Evolutionary conservation across 1,140 invertebrate species (phyloP), one percentile per base, ranked within the genome.

Genomic region (Lucilia sericata): DNA sequence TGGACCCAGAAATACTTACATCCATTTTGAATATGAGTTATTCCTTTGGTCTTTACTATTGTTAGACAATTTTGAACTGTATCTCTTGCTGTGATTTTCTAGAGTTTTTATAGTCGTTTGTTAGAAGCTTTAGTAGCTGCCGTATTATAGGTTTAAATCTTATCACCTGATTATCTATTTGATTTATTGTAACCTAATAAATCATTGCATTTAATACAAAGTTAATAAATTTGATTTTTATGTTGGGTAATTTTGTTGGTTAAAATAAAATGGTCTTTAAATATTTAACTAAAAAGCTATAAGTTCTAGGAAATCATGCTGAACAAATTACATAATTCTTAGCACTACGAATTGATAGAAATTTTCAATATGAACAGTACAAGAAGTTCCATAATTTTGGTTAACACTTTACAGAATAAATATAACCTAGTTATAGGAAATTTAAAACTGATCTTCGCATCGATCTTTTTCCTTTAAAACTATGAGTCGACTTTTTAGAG

Each of bases 21-120:
- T 84, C 84, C 84, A 84, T 84, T 21, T 55, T 78, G 10, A 21
- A 3, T n/a, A 60, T 21, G n/a, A 34, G 51, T n/a, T 70, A 74
- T 70, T 76, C 12, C 0, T 19, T 5, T 21, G 30, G 34, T 74
- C 82, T 25, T 49, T 30, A 14, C 34, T 42, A 42, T 80, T 80
- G 4, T 34, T n/a, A 8, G 25, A 0, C 42, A 49, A 51, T 17
- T 12, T 80, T 1, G 1, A 34, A 80, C 42, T 80, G 42, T 25
- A 2, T 49, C 7, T 80, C 2, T 51, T 12, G 8, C 19, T 25
- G n/a, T 25, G 7, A 49, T 49, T 49, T 51, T 49, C n/a, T 34
- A 19, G 42, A 5, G 42, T 49, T 51, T 78, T 51, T 80, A 80
- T 51, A 80, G n/a, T 49, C 13, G 76, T 10, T 14, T 19, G 5